phyloP scores from a whole-genome alignment of 2,113 vertebrate species.

The Ancistrus triradiatus region DNA sequence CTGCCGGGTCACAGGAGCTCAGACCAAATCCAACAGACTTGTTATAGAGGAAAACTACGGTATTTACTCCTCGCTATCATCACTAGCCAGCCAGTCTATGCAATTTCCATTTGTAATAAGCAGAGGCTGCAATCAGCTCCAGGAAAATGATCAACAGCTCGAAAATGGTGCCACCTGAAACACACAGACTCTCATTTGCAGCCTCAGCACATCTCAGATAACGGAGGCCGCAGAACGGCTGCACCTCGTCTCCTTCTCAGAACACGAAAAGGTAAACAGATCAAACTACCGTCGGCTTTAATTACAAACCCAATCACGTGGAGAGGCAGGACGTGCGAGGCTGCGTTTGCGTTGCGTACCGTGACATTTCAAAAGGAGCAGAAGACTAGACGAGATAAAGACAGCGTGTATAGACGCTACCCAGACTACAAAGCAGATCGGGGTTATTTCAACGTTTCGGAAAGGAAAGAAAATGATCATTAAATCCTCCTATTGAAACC shows the following conservation, averaged over 20 bases:
- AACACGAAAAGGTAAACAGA: not conserved
- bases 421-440: too few relatives aligned
- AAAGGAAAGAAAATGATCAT: too few relatives aligned
- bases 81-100: too few relatives aligned
- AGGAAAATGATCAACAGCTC: conserved; percentile 1
- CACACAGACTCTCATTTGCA: conserved; percentile 13
- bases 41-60: too few relatives aligned
- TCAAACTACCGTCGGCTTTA: not conserved
- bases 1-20: too few relatives aligned
- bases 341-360: not conserved
- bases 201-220: not conserved
- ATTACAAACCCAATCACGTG: not conserved
- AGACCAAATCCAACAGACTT: too few relatives aligned
- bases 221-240: not conserved
- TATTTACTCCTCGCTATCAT: too few relatives aligned
- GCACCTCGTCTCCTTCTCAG: not conserved
- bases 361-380: not conserved
- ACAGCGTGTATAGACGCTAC: too few relatives aligned
- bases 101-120: conserved; percentile 18
- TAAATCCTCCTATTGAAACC: too few relatives aligned
- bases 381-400: not conserved
- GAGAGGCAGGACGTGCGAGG: too few relatives aligned
- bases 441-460: too few relatives aligned
- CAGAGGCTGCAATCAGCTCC: not conserved
- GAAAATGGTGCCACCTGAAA: conserved; percentile 11